phyloP scores from a whole-genome alignment of 2,888 invertebrate species.

The Zygaena filipendulae region DNA sequence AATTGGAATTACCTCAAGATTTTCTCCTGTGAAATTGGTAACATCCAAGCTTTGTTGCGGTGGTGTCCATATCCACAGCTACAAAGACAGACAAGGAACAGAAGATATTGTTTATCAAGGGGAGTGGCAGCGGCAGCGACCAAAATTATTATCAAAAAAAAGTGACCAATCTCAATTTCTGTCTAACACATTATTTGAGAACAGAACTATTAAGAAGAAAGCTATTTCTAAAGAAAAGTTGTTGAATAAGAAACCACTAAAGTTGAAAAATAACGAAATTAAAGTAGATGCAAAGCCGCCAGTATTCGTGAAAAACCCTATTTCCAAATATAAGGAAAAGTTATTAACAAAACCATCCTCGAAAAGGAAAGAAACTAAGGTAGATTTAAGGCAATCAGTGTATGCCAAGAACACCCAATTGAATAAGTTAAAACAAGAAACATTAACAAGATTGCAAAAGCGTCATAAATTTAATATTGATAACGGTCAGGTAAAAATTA shows the following conservation, averaged over 20 bases:
- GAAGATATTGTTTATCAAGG: slow-evolving; percentile 56
- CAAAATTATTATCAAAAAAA: slow-evolving; percentile 23
- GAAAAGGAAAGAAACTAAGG: too few species aligned
- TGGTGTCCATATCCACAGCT: slow-evolving; percentile 49
- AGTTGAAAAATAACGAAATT: slow-evolving; percentile 6
- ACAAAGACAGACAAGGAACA: slow-evolving; percentile 33
- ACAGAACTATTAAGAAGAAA: slow-evolving; percentile 8
- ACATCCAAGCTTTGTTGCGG: slow-evolving; percentile 34
- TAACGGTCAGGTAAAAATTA: too few species aligned
- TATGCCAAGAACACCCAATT: too few species aligned
- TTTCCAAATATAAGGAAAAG: too few species aligned
- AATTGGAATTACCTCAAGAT: slow-evolving; percentile 12
- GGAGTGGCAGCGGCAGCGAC: slow-evolving; percentile 36
- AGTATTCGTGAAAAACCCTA: neutral
- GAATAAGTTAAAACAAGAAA: too few species aligned
- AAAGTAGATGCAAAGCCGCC: neutral
- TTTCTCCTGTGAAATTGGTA: slow-evolving; percentile 18
- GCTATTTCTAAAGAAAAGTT: slow-evolving; percentile 19
- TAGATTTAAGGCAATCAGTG: too few species aligned
- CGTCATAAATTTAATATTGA: too few species aligned
- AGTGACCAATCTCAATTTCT: slow-evolving; percentile 15
- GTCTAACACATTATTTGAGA: slow-evolving; percentile 10
- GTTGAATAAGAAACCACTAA: slow-evolving; percentile 5
- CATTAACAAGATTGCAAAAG: too few species aligned
- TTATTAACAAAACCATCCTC: too few species aligned